Evolutionary conservation across 2,113 vertebrate genomes (phyloP), one percentile per base, ranked within the genome.

Genomic region (Ceyx melanurus): DNA sequence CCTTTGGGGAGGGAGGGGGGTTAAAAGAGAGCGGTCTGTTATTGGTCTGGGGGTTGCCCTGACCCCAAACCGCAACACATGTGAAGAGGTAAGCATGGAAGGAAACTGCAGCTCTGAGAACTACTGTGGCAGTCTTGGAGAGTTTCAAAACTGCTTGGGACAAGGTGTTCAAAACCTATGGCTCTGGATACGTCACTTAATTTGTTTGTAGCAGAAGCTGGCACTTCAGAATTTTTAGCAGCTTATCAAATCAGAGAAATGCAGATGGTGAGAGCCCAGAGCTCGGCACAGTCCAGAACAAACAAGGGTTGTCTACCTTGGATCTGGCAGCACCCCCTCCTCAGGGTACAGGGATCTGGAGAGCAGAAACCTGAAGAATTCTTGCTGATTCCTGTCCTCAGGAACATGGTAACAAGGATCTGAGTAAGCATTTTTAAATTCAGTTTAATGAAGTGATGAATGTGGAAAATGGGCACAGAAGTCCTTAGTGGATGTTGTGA

Each of bases 371-470:
- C 14, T 11, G 57, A 57, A 77, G n/a, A 92, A 70, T 73, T 74
- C 33, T 83, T 91, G 56, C 35, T 86, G 64, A 88, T 87, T 82
- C n/a, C 35, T 56, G 12, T 68, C 57, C 77, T 85, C 40, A 64
- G 73, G 60, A 89, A 73, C 22, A 33, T 89, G 75, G 50, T 93
- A 94, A 76, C 28, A 40, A 94, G 68, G 57, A 93, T 91, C 74
- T 51, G 48, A 88, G 33, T 80, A 90, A 90, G 72, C 46, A 71
- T 37, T 93, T 96, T 93, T 96, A 92, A 94, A 46, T 93, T 90
- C 15, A 73, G 92, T 85, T 90, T 71, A 92, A 73, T 77, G 42
- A 93, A 94, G 42, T 89, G 81, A 92, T 77, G 53, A 91, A 91
- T 72, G 54, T 29, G 50, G 42, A 89, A 93, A 82, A 92, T 79